phyloP scores from a whole-genome alignment of 2,888 invertebrate genomes.

The Pyrrhosoma nymphula region DNA sequence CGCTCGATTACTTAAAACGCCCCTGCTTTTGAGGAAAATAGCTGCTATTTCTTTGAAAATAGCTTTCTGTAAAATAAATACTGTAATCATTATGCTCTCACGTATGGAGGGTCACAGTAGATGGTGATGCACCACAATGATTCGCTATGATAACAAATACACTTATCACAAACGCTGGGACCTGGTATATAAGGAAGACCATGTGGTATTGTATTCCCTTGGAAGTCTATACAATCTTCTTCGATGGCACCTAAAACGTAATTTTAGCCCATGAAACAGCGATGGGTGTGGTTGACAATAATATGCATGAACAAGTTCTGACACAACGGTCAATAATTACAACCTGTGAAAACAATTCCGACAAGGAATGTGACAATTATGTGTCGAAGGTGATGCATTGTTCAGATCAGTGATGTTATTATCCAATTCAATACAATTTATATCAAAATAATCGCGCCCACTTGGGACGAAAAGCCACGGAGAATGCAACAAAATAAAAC shows the following conservation, averaged over 20 bases:
- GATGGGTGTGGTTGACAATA: constrained; percentile 58
- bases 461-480: constrained; percentile 12
- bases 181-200: constrained; percentile 91
- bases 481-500: constrained; percentile 50
- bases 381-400: constrained; percentile 54
- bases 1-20: constrained; percentile 42
- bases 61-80: background rate
- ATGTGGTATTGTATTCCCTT: constrained; percentile 88
- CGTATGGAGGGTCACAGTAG: constrained; percentile 89
- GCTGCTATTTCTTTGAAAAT: background rate
- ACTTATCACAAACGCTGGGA: constrained; percentile 90
- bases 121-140: constrained; percentile 94
- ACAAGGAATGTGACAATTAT: constrained; percentile 46
- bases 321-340: constrained; percentile 2
- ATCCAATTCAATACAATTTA: constrained; percentile 26
- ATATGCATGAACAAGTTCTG: background rate
- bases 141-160: constrained; percentile 91
- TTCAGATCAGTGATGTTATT: background rate
- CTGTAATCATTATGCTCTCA: constrained; percentile 78
- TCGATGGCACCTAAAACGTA: constrained; percentile 81
- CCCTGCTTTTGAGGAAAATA: constrained; percentile 26
- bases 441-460: constrained; percentile 56
- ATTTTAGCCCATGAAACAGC: constrained; percentile 56
- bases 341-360: constrained; percentile 65
- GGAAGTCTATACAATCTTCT: constrained; percentile 91